Base-by-base conservation (phyloP, 1,140 invertebrate genomes). In the Drosophila jambulina region DNA sequence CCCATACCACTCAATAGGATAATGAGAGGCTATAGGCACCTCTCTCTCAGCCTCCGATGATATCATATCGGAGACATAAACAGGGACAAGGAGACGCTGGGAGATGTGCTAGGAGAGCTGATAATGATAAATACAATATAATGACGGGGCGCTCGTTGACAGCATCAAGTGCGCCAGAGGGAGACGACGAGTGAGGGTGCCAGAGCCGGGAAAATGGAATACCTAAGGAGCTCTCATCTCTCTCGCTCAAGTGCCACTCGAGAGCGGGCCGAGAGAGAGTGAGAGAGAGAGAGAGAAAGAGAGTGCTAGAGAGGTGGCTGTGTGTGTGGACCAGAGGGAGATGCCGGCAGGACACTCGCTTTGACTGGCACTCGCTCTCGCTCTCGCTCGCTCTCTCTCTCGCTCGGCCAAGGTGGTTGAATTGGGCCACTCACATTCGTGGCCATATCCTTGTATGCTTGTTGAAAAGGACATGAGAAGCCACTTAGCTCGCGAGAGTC, bases 381-480 rank as follows among this genome's bases (percentile, higher is more conserved):
- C 65, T 25, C 7, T 29, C 17, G 4, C 19, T 38, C 36, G 15
- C 12, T 36, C 59, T 58, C 49, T 46, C 21, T 58, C 36, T 59
- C 32, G 19, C 38, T 34, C 53, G 8, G 8, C 36, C 8, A 27
- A 38, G 70, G 82, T 82, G 82, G 82, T 86, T 86, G 83, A 86
- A 86, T 56, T 82, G 79, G 60, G 77, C 77, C 77, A 79, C 77
- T 79, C 77, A 79, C 60, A 79, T 56, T 79, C 53, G 77, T 45
- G 54, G 77, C 51, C 12, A 38, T 56, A 56, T 56, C 53, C 53
- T 56, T 56, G 53, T 91, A 77, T 90, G 76, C 80, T 88, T 91
- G 79, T 85, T 92, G 78, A 91, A 92, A 92, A 91, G 91, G 91
- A 92, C 91, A 92, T 92, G 84, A 92, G 91, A 92, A 92, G 91